Evolutionary conservation across 1,140 invertebrate genomes (phyloP), one percentile per base, ranked within the genome.

Genomic region (Drosophila bifasciata): DNA sequence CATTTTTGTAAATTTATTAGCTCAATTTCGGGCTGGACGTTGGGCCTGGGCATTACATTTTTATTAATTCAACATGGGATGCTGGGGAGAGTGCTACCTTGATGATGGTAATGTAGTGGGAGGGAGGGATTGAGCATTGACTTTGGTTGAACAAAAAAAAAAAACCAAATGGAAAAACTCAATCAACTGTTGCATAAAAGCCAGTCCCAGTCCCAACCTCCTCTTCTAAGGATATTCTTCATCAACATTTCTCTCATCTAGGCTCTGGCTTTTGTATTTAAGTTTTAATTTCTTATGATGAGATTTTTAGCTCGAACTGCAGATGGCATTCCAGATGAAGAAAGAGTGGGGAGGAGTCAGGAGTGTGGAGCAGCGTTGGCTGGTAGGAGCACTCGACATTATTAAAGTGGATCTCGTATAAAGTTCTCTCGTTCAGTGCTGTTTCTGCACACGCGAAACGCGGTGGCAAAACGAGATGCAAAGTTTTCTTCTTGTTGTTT

Each of bases 1-100:
- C 74, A 88, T 88, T 88, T 88, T 79, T 68, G 70, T 77, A 64
- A 86, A 88, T 86, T 88, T 88, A 88, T 88, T 88, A 77, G 83
- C 78, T 77, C 79, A 88, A 88, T 88, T 88, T 43, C 43, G 44
- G 44, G 70, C 40, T 41, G 61, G 52, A 41, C 50, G 17, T 32
- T 23, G 69, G 69, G 60, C 41, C 19, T 43, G 50, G 41, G 32
- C 76, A 79, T 86, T 80, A 85, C 72, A 81, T 86, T 85, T 86
- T 85, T 79, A 85, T 85, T 85, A 86, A 85, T 85, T 85, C 80
- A 85, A 86, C 63, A 86, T 74, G 21, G 21, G 64, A 48, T 32
- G 11, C 43, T 46, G 32, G 8, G 62, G 36, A 17, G 45, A 23
- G 45, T 39, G 56, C 70, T 71, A 79, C 61, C 60, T 72, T 60